Evolutionary conservation across 2,888 invertebrate genomes (phyloP).

Genomic region (Drosophila aldrichi): DNA sequence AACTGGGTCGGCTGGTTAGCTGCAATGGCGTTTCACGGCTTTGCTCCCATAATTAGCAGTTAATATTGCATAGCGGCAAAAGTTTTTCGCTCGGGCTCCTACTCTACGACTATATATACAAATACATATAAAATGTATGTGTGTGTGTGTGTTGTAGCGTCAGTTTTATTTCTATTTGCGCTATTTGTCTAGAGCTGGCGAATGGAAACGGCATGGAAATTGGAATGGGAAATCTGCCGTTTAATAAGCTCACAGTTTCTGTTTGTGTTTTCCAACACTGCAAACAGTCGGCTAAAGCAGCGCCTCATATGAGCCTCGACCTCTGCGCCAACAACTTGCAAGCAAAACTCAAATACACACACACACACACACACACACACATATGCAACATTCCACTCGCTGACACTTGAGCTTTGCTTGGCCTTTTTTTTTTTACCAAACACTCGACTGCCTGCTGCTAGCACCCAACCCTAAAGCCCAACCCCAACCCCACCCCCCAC

Average conservation of each 20-base stretch:
- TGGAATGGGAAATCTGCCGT: conserved; percentile 58
- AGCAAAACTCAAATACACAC: conserved; percentile 45
- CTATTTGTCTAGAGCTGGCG: conserved; percentile 70
- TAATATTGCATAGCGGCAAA: conserved; percentile 77
- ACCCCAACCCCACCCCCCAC: neutral
- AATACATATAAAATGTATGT: neutral
- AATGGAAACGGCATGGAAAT: conserved; percentile 22
- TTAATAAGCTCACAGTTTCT: conserved; percentile 80
- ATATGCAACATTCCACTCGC: conserved; percentile 29
- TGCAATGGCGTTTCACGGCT: conserved; percentile 34
- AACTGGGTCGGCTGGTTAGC: conserved; percentile 46
- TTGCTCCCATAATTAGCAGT: conserved; percentile 73
- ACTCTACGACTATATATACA: conserved; percentile 10
- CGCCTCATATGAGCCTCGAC: conserved; percentile 53
- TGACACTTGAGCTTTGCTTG: conserved; percentile 64
- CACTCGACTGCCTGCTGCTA: conserved; percentile 35
- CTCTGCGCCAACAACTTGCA: conserved; percentile 35
- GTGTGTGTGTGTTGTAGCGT: conserved; percentile 25
- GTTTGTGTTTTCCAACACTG: conserved; percentile 79
- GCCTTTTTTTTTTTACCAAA: conserved; percentile 36
- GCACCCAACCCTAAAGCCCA: neutral
- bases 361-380: conserved; percentile 25
- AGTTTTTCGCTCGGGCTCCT: conserved; percentile 59
- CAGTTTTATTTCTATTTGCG: conserved; percentile 74
- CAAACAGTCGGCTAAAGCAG: conserved; percentile 59